Evolutionary conservation across 1,140 invertebrate species (phyloP).

Genomic region (Diploscapter pachys): DNA sequence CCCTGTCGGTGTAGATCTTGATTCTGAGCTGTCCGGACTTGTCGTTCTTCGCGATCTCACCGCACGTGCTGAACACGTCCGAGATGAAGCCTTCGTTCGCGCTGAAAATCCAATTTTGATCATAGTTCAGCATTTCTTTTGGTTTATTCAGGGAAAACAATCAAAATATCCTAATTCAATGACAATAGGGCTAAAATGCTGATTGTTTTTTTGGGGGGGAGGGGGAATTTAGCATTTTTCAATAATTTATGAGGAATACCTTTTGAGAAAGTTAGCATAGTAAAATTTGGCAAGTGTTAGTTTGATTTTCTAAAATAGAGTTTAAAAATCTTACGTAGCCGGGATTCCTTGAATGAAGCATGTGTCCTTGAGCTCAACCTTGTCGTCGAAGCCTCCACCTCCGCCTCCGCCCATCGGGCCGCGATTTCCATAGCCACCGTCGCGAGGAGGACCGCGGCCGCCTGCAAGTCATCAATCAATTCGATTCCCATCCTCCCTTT

Average conservation of each 20-base stretch:
- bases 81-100: slow-evolving; percentile 33
- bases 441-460: neutral
- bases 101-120: slow-evolving; percentile 6
- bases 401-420: slow-evolving; percentile 20
- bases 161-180: neutral
- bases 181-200: neutral
- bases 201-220: too few species aligned
- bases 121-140: neutral
- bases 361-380: slow-evolving; percentile 41
- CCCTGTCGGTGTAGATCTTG: slow-evolving; percentile 95
- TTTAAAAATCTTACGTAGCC: slow-evolving; percentile 11
- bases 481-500: slow-evolving; percentile 8
- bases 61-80: slow-evolving; percentile 60
- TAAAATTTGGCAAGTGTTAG: neutral
- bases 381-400: slow-evolving; percentile 23
- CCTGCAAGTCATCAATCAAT: slow-evolving; percentile 14
- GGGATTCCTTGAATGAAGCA: slow-evolving; percentile 39
- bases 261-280: neutral
- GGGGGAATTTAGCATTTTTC: neutral
- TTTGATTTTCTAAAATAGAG: neutral
- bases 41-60: slow-evolving; percentile 74
- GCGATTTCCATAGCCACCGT: slow-evolving; percentile 7
- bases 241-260: slow-evolving; percentile 8
- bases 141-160: neutral
- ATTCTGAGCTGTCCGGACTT: slow-evolving; percentile 87